Conservation (phyloP, 2,888 invertebrate species). For the Allygus modestus region DNA sequence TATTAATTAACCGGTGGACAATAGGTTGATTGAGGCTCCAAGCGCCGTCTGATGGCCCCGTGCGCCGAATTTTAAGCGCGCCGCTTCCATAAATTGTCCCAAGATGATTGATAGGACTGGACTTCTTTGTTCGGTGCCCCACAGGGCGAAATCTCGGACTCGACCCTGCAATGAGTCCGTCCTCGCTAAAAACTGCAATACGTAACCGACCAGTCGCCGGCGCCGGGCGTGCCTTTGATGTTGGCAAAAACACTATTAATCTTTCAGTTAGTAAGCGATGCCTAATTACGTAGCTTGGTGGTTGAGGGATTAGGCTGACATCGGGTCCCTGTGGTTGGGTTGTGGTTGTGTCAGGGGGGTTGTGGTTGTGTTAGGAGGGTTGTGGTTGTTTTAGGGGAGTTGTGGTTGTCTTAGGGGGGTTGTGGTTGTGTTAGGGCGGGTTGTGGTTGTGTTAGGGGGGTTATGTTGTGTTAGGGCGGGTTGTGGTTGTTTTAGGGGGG, state of each 20-base stretch:
- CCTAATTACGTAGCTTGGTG: neutral
- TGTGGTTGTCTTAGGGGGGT: no score
- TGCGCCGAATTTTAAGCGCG: conserved; percentile 61
- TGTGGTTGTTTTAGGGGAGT: no score
- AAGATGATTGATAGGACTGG: conserved; percentile 48
- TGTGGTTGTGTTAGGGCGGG: no score
- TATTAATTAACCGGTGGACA: conserved; percentile 31
- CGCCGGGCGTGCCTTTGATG: conserved; percentile 6
- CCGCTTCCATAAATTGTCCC: conserved; percentile 56
- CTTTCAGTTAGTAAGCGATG: conserved; percentile 13
- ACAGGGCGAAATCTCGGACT: neutral
- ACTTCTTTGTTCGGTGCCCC: conserved; percentile 43
- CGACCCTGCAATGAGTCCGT: conserved; percentile 14
- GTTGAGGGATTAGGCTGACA: no score
- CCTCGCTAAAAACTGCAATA: conserved; percentile 26
- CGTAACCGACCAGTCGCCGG: conserved; percentile 2
- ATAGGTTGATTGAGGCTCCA: conserved; percentile 36
- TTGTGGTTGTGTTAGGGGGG: no score
- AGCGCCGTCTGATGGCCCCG: conserved; percentile 54
- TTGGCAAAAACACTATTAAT: conserved; percentile 34
- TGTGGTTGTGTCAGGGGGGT: no score
- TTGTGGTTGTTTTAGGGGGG: no score
- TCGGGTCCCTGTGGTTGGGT: no score
- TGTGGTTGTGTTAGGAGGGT: no score
- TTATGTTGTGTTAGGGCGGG: no score